These are phyloP conservation scores for cat (Felis catus) DNA, from an alignment of 2,113 vertebrate species.

Conservation along the genomic window DNA sequence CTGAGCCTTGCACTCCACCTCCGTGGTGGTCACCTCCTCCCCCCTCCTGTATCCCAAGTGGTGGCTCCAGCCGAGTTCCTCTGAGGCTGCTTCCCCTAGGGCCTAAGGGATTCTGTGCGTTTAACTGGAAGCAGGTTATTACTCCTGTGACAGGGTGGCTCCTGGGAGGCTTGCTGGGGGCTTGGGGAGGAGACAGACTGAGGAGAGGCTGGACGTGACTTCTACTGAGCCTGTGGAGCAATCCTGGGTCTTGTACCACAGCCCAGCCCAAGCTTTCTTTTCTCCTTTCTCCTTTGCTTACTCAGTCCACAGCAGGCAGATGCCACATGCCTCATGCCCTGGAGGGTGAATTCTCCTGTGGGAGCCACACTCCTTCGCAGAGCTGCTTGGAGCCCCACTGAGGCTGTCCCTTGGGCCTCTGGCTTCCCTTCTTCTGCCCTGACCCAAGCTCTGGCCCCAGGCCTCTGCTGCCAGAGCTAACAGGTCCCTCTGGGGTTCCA, in stretches of 20 bases:
- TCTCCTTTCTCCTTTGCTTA: background rate
- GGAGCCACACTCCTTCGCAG: background rate
- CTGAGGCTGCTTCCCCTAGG: background rate
- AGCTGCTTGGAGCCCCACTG: background rate
- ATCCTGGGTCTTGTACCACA: background rate
- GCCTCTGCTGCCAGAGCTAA: background rate
- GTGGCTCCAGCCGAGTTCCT: background rate
- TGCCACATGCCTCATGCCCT: accelerated
- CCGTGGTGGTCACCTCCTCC: background rate
- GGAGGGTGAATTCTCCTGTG: accelerated
- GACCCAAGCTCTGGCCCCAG: accelerated
- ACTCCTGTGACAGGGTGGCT: background rate
- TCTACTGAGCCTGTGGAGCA: background rate
- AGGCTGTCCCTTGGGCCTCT: background rate
- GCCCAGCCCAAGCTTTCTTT: too few species aligned
- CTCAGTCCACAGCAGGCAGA: accelerated
- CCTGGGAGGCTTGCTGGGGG: background rate
- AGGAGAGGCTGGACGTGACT: background rate
- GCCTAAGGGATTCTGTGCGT: background rate
- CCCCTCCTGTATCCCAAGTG: background rate
- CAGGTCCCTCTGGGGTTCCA: background rate
- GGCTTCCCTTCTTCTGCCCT: background rate
- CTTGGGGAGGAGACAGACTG: accelerated
- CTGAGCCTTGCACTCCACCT: background rate
- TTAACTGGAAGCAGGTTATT: background rate